Base-by-base conservation (phyloP, 2,888 invertebrate species). In the Erebia palarica region DNA sequence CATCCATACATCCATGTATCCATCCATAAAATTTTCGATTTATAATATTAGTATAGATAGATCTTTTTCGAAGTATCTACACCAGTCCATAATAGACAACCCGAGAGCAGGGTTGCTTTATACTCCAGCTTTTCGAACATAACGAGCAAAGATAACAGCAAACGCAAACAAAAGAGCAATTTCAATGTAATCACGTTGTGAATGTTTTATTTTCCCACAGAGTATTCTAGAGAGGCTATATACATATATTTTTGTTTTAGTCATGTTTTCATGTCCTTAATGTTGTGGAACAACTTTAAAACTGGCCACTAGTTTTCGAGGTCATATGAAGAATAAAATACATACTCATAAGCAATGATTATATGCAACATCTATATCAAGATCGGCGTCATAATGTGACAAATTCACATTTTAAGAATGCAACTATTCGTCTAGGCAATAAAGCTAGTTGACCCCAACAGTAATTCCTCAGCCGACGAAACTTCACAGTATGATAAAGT, bases 221-320 rank as follows among this genome's bases (percentile, higher is more conserved):
- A 63, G 47, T 11, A 63, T 63, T 63, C 63, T 13, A 49, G 42
- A 11, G n/a, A 42, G n/a, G 44, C 44, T 14, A 27, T 55, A 9
- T n/a, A 60, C 3, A n/a, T 44, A 42, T 49, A 21, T 74, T 69
- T 68, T 60, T 59, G 51, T 74, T 72, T 74, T 14, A 51, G 60
- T 63, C 66, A 68, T 68, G 60, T 70, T 70, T 70, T 47, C 47
- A 65, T 61, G 60, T 72, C 69, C 68, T 71, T 69, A 61, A 69
- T 42, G 69, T 65, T 57, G 60, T 53, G 59, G 70, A 70, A 71
- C 63, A 58, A 65, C 71, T 74, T 71, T 47, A 53, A 70, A 73
- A 74, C 70, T 71, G 57, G 72, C 69, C 63, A 68, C 72, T 65
- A 66, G 44, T 68, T 63, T 67, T 73, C 73, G 75, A 77, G 77